Evolutionary conservation across 92 coral and sea anemone species (phyloP), one percentile per base, ranked within the genome.

Genomic region (Actinernus sp.): DNA sequence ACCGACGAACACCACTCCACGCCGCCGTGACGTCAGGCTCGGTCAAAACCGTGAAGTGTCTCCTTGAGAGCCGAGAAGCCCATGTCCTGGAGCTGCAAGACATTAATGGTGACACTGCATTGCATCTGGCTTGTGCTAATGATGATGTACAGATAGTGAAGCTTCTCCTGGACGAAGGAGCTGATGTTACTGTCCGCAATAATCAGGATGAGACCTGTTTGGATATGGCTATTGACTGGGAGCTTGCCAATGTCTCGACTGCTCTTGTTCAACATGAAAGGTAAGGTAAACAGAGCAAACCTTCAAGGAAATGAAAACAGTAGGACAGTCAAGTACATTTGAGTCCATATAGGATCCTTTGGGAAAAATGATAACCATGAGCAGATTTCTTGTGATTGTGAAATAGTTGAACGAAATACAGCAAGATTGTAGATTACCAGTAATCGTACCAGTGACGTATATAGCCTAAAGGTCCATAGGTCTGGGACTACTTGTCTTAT

Each of bases 1-100:
- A 27, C 0, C 70, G 73, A 48, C 58, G 81, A 26, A 79, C 92
- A 10, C 88, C 96, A 9, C 92, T 89, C 31, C 92, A 89, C 41
- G 37, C 74, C 19, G 96, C 96, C 6, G 88, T 75, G 3, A 30
- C 51, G 32, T 38, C 69, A 17, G 88, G 92, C 13, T 73, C 86
- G 33, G 26, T 89, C 20, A 65, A 74, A 26, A 55, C 81, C 4
- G 88, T 74, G 32, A 61, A 74, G 21, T 6, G 40, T 17, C 78
- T 89, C 31, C 40, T 89, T 43, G 54, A 62, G 33, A 26, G 74
- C 9, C 26, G 18, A 31, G 5, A 45, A 8, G 52, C 4, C 11
- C n/a, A n/a, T n/a, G 55, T 81, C 29, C 67, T 84, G 17, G 80
- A 69, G 47, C 17, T 68, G 57, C 59, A 59, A 18, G 85, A 84